Evolutionary conservation across 2,888 invertebrate genomes (phyloP).

Genomic region (Nysson spinosus): DNA sequence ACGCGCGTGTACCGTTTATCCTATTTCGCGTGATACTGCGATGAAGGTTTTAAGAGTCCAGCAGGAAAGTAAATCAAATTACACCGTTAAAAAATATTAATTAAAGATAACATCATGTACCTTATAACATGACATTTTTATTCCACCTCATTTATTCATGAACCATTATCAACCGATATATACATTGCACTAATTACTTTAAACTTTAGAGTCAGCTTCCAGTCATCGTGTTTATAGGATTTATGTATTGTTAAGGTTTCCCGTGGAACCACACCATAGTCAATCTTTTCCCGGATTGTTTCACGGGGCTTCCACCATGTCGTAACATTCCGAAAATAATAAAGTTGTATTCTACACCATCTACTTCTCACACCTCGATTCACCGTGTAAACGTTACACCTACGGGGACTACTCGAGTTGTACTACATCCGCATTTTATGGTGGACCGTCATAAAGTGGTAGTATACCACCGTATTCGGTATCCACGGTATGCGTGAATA

Average conservation of each 20-base stretch:
- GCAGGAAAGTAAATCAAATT: background rate
- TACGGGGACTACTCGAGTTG: constrained; percentile 47
- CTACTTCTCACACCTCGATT: constrained; percentile 8
- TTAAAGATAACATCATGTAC: no score
- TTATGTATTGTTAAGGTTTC: no score
- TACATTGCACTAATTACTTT: no score
- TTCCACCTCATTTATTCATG: no score
- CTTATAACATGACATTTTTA: no score
- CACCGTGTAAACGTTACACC: constrained; percentile 44
- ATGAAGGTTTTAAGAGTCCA: background rate
- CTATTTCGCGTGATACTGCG: no score
- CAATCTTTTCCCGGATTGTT: constrained; percentile 8
- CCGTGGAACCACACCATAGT: background rate
- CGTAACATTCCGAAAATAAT: constrained; percentile 56
- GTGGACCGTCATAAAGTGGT: constrained; percentile 67
- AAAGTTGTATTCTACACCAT: constrained; percentile 53
- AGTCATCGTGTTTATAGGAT: no score
- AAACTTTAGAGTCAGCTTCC: no score
- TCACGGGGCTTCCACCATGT: constrained; percentile 18
- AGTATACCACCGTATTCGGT: constrained; percentile 62
- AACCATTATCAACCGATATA: no score
- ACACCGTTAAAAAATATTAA: no score
- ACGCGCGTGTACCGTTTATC: constrained; percentile 4
- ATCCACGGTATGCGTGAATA: constrained; percentile 67
- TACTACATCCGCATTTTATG: constrained; percentile 59